Evolutionary conservation across 2,797 vertebrate species (phyloP), one percentile per base, ranked within the genome.

Genomic region (Todus mexicanus): DNA sequence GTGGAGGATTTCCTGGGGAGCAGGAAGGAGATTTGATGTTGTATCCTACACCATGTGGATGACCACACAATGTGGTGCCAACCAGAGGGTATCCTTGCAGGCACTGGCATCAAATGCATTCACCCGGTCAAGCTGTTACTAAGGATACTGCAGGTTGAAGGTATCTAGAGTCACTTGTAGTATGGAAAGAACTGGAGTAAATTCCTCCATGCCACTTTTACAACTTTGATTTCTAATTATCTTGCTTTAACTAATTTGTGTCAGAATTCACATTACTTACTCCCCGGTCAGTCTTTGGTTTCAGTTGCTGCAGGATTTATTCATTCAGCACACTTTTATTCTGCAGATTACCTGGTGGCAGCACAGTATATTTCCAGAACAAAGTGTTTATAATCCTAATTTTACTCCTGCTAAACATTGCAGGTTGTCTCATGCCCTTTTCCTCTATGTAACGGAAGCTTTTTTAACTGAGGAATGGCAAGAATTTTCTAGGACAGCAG

Each of bases 21-120:
- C 23, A 61, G 50, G 12, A 84, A 73, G 51, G 23, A 63, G 17
- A 26, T 23, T 12, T 51, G 53, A 74, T 43, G 26, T 20, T 69
- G 15, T 12, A 22, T 57, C 40, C 45, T 29, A 18, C 0, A 0
- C 13, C 50, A 18, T 0, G 1, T 14, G 15, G 11, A 51, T 40
- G 40, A 61, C 8, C 20, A 59, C 69, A 54, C 2, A 71, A 9
- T 18, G 38, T 50, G 14, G 4, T 64, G 31, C 31, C 53, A 76
- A 37, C 11, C 54, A 87, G 37, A 61, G 27, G 15, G 35, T n/a
- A 26, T 29, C 16, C 7, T 45, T 60, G 66, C 45, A 45, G 56
- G 43, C 17, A 66, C 29, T 77, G 73, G 57, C 48, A 84, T n/a
- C 35, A 90, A 73, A 92, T 22, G 9, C 23, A 33, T 26, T 69